These are phyloP conservation scores for Lacerta agilis DNA, from an alignment of 2,797 vertebrate species.

Conservation along the genomic window DNA sequence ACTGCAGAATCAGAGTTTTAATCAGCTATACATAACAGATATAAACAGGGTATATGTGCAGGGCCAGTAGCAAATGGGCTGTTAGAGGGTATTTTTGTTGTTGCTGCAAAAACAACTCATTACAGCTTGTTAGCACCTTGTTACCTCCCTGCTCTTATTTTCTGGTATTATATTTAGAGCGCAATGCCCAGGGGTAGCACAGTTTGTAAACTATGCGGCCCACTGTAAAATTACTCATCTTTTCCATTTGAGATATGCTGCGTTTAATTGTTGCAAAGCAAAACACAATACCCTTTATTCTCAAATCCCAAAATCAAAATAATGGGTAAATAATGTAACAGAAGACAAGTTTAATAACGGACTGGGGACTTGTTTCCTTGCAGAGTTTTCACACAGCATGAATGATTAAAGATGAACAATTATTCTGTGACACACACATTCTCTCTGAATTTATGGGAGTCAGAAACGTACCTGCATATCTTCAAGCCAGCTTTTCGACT, in stretches of 20 bases:
- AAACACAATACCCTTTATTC: neutral
- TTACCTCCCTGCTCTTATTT: constrained; percentile 14
- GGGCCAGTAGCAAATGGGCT: neutral
- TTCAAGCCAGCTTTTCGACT: neutral
- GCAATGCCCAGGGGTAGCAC: neutral
- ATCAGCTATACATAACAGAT: neutral
- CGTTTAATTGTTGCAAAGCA: neutral
- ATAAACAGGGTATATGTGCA: neutral
- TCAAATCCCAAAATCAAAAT: neutral
- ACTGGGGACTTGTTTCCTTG: neutral
- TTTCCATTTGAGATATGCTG: neutral
- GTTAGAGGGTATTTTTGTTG: neutral
- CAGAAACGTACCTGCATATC: neutral
- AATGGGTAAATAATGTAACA: neutral
- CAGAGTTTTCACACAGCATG: neutral
- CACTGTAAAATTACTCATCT: constrained; percentile 38
- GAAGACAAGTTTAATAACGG: neutral
- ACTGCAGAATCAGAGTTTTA: too few species aligned
- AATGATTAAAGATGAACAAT: constrained; percentile 1
- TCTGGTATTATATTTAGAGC: constrained; percentile 40
- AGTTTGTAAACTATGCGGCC: constrained; percentile 33
- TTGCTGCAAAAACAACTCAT: neutral
- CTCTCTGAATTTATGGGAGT: neutral
- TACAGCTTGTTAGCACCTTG: neutral
- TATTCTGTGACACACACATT: neutral